Evolutionary conservation across 2,113 vertebrate genomes (phyloP).

Genomic region (Macroglossus sobrinus): DNA sequence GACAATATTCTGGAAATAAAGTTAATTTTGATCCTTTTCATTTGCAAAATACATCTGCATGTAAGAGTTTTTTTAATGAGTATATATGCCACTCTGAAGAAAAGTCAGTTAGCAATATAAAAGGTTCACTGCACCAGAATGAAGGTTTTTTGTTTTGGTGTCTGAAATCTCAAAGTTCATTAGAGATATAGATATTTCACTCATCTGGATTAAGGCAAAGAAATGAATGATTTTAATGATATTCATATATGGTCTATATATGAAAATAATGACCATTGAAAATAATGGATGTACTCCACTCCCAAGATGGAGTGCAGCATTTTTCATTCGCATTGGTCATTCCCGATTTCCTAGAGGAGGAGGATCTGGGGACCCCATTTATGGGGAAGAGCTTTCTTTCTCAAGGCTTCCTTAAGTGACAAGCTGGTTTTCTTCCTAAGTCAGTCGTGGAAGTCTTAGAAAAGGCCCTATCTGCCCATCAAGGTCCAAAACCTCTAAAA

Average conservation of each 20-base stretch:
- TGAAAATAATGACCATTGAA: neutral
- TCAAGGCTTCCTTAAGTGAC: neutral
- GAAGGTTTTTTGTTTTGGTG: neutral
- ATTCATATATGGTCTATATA: neutral
- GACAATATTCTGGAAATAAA: neutral
- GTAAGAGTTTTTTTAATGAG: neutral
- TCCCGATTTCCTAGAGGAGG: neutral
- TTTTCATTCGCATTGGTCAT: neutral
- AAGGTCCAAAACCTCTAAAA: neutral
- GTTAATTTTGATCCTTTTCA: neutral
- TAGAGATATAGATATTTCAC: neutral
- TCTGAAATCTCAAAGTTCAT: neutral
- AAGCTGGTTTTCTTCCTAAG: neutral
- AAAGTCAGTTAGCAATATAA: neutral
- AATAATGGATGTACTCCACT: neutral
- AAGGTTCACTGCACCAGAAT: neutral
- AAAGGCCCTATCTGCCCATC: neutral
- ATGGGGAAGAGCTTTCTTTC: neutral
- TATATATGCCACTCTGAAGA: neutral
- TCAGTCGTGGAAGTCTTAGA: neutral
- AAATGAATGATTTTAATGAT: neutral
- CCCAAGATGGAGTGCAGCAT: neutral
- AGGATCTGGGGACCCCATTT: too few relatives aligned
- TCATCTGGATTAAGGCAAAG: neutral
- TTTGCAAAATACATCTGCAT: neutral